A percentile compares a stretch with the other conserved stretches of the same genome.
Conservation (phyloP, 2,113 vertebrate species). For the Scalopus aquaticus region DNA sequence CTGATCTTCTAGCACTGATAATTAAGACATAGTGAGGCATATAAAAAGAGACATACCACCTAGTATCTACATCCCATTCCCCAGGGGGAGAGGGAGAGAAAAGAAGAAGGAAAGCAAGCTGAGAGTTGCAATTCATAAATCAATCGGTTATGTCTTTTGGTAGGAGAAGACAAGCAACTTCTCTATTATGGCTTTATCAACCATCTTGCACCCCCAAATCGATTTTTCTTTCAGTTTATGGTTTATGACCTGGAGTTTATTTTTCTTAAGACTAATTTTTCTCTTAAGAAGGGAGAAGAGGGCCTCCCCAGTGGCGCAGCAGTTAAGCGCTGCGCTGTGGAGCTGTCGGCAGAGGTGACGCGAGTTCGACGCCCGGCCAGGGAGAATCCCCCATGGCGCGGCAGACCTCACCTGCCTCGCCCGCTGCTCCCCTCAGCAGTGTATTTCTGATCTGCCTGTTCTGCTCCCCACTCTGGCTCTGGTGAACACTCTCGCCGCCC, state of each 20-base stretch:
- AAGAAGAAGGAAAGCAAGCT: constrained; percentile 41
- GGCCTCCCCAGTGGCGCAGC: no score
- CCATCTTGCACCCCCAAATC: constrained; percentile 78
- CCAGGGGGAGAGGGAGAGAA: constrained; percentile 23
- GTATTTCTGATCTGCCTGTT: no score
- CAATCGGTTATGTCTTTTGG: constrained; percentile 85
- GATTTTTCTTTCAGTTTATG: constrained; percentile 81
- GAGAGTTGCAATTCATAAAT: constrained; percentile 83
- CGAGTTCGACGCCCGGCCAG: no score
- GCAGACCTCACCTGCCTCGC: no score
- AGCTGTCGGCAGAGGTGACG: no score
- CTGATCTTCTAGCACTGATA: constrained; percentile 82
- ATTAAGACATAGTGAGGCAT: constrained; percentile 89
- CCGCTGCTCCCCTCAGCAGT: no score
- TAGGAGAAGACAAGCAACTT: constrained; percentile 80
- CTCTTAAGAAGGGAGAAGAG: constrained; percentile 59
- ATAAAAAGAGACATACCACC: constrained; percentile 82
- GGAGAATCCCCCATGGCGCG: no score
- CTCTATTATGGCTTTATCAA: constrained; percentile 85
- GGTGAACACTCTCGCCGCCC: no score
- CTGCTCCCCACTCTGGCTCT: no score
- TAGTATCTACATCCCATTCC: constrained; percentile 76
- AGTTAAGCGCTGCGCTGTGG: no score
- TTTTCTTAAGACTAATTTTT: constrained; percentile 80
- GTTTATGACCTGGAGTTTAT: constrained; percentile 79